Conservation (phyloP, 1,140 invertebrate species). For the Eubasilissa regina region DNA sequence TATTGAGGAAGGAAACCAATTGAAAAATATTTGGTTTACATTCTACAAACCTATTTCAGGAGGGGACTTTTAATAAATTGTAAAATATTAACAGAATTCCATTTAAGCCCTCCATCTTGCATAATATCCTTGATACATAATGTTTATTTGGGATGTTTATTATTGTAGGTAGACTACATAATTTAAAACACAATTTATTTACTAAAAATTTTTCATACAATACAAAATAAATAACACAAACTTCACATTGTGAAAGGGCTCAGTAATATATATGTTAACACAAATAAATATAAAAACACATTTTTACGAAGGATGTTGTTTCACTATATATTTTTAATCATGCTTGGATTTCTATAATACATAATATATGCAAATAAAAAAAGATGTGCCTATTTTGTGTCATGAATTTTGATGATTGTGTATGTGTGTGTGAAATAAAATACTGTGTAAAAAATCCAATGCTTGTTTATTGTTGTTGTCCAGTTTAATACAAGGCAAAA, state of each 20-base stretch:
- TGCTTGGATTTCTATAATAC: slow-evolving; percentile 31
- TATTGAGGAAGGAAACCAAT: too few species aligned
- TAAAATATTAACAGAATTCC: too few species aligned
- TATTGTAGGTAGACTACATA: too few species aligned
- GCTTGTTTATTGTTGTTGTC: slow-evolving; percentile 24
- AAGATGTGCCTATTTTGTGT: neutral
- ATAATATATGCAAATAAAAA: neutral
- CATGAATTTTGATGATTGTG: neutral
- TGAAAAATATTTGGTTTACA: too few species aligned
- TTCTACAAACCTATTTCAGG: too few species aligned
- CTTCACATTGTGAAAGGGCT: slow-evolving; percentile 3
- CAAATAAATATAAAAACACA: slow-evolving; percentile 15
- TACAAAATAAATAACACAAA: slow-evolving; percentile 14
- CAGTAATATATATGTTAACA: neutral
- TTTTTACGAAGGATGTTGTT: neutral
- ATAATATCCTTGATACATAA: too few species aligned
- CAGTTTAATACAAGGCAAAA: slow-evolving; percentile 23
- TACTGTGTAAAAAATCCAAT: slow-evolving; percentile 25
- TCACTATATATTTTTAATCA: slow-evolving; percentile 2
- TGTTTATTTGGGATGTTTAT: too few species aligned
- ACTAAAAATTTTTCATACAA: neutral
- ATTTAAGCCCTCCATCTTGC: too few species aligned
- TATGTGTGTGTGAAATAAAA: slow-evolving; percentile 35
- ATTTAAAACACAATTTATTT: too few species aligned
- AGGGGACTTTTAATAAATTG: too few species aligned